Evolutionary conservation across 1,140 invertebrate genomes (phyloP), one percentile per base, ranked within the genome.

Genomic region (Agrilus planipennis): DNA sequence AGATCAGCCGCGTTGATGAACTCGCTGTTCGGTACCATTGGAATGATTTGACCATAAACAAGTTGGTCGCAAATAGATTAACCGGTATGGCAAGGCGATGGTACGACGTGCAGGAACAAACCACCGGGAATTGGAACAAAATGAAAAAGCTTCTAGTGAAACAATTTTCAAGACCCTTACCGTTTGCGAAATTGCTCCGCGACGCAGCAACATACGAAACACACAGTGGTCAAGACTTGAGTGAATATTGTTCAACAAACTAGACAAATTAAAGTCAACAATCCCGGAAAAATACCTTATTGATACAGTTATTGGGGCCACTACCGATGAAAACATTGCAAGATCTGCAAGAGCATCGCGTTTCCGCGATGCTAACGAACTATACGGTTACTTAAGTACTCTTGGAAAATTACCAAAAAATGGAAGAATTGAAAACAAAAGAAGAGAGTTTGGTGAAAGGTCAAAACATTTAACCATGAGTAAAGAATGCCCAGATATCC

Each of bases 221-320:
- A 11, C 34, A 35, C 10, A 11, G 6, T 6, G 34, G 17, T n/a
- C 34, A 35, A 35, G 34, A 35, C 17, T n/a, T 35, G 20, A 35
- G 34, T n/a, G 34, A 35, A 20, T 35, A 35, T 19, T 35, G 34
- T 35, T 35, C n/a, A 35, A 6, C 17, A 31, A 35, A 35, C 17
- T 35, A 17, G 34, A 35, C 12, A 35, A 35, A 10, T 18, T 35
- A 6, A 35, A 35, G 17, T 20, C 20, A 18, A 35, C 15, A 18
- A 35, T 35, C 4, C 34, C 34, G 7, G 34, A 35, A 35, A 10
- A 6, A 18, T 18, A 35, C 17, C 20, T 35, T 7, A 18, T 35
- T 4, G 34, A 35, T n/a, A 18, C n/a, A 4, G 34, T 35, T 4
- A 35, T 35, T 4, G 17, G 34, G 9, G 34, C 14, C 10, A 1